These are phyloP conservation scores for Polia nebulosa DNA, from an alignment of 2,888 invertebrate species.

Conservation along the genomic window DNA sequence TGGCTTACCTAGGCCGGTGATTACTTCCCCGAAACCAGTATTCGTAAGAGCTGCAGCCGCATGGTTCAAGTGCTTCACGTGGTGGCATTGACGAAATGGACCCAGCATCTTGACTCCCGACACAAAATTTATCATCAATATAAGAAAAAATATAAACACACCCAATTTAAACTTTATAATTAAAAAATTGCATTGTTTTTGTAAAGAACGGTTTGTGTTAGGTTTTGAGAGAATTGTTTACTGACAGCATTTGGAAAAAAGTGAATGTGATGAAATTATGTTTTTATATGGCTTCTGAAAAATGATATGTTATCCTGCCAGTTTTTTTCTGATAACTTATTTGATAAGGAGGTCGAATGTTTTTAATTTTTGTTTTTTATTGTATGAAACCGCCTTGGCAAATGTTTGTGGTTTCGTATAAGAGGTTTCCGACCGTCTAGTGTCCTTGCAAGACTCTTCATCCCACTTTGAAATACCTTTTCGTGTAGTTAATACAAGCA, in stretches of 20 bases:
- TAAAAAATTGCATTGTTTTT: slow-evolving; percentile 79
- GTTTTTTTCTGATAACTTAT: slow-evolving; percentile 2
- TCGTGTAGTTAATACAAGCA: too few relatives aligned
- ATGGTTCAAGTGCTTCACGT: slow-evolving; percentile 70
- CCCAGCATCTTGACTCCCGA: slow-evolving; percentile 73
- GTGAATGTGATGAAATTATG: slow-evolving; percentile 34
- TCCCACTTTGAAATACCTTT: too few relatives aligned
- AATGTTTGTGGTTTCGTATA: too few relatives aligned
- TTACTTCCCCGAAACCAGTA: slow-evolving; percentile 58
- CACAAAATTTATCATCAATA: slow-evolving; percentile 41
- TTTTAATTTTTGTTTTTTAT: neutral
- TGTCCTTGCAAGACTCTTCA: too few relatives aligned
- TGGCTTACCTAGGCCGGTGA: slow-evolving; percentile 69
- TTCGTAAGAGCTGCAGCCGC: slow-evolving; percentile 68
- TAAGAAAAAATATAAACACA: slow-evolving; percentile 62
- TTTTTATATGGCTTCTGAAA: slow-evolving; percentile 28
- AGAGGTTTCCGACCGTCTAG: neutral
- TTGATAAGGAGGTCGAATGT: slow-evolving; percentile 15
- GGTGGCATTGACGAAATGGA: slow-evolving; percentile 70
- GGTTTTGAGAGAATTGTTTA: slow-evolving; percentile 68
- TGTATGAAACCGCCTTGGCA: too few relatives aligned
- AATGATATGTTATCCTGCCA: neutral
- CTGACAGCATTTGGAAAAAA: slow-evolving; percentile 76
- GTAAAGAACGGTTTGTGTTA: slow-evolving; percentile 57
- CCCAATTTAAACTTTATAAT: slow-evolving; percentile 69